Evolutionary conservation across 2,113 vertebrate species (phyloP).

Genomic region (Hiodon alosoides): DNA sequence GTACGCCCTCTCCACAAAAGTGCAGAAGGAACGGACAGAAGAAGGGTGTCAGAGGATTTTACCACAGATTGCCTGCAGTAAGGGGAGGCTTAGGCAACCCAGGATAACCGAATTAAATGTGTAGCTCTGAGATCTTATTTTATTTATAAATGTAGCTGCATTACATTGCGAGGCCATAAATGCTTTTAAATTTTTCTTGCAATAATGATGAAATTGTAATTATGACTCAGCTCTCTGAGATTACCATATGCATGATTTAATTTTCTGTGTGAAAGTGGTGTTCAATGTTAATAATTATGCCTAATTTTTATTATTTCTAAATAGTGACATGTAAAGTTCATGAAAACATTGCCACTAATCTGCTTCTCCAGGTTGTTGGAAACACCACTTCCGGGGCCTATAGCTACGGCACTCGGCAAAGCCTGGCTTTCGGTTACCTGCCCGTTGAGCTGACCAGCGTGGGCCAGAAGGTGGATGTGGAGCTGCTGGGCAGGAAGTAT

Average conservation of each 20-base stretch:
- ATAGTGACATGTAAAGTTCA: too few relatives aligned
- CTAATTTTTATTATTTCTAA: background rate
- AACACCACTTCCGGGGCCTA: constrained; percentile 93
- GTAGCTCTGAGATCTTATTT: too few relatives aligned
- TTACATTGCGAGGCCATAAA: background rate
- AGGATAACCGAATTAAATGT: background rate
- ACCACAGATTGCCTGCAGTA: too few relatives aligned
- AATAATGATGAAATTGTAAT: too few relatives aligned
- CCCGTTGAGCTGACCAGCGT: constrained; percentile 70
- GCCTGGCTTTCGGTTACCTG: constrained; percentile 88
- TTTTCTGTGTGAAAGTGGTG: background rate
- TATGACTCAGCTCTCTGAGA: too few relatives aligned
- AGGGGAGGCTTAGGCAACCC: background rate
- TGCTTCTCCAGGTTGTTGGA: constrained; percentile 77
- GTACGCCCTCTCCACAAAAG: constrained; percentile 46
- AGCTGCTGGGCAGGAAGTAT: constrained; percentile 83
- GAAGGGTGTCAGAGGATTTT: background rate
- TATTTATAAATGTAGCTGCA: background rate
- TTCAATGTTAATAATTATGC: background rate
- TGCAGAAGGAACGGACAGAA: background rate
- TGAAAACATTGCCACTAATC: background rate
- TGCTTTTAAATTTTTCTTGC: too few relatives aligned
- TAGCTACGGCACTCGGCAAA: constrained; percentile 79
- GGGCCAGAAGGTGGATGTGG: constrained; percentile 86
- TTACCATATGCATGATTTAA: background rate